Evolutionary conservation across 1,140 invertebrate species (phyloP).

Genomic region (Drosophila burlai): DNA sequence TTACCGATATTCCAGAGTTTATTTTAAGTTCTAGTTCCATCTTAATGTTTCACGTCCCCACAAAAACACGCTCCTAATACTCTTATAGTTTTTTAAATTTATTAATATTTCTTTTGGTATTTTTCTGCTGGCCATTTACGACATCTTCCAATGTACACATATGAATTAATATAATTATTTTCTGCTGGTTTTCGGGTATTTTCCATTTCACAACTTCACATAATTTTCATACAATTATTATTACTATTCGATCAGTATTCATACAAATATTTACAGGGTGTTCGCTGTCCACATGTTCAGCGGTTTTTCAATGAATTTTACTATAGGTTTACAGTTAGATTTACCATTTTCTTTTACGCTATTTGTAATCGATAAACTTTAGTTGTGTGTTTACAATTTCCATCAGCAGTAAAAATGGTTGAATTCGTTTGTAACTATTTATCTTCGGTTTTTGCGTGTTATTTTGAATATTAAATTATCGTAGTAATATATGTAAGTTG

Average conservation of each 20-base stretch:
- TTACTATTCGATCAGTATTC: slow-evolving; percentile 54
- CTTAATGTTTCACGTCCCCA: background rate
- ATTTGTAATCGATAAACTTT: slow-evolving; percentile 56
- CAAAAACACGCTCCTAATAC: background rate
- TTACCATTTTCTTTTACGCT: slow-evolving; percentile 42
- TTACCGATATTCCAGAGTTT: background rate
- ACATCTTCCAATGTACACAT: slow-evolving; percentile 61
- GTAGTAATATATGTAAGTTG: slow-evolving; percentile 54
- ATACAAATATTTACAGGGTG: slow-evolving; percentile 74
- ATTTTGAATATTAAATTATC: slow-evolving; percentile 62
- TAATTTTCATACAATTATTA: slow-evolving; percentile 48
- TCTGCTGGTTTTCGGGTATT: slow-evolving; percentile 54
- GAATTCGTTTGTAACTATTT: slow-evolving; percentile 32
- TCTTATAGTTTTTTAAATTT: slow-evolving; percentile 53
- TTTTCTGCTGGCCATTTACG: slow-evolving; percentile 61
- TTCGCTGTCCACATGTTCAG: slow-evolving; percentile 13
- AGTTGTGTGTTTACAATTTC: slow-evolving; percentile 44
- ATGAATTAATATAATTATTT: slow-evolving; percentile 51
- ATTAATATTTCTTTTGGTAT: slow-evolving; percentile 46
- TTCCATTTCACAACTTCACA: slow-evolving; percentile 63
- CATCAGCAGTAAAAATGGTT: slow-evolving; percentile 56
- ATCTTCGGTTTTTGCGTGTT: slow-evolving; percentile 22
- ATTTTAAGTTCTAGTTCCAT: background rate
- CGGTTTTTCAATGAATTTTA: slow-evolving; percentile 17
- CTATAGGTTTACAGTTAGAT: slow-evolving; percentile 59